phyloP scores from a whole-genome alignment of 2,113 vertebrate genomes.

The Neotragus pygmaeus region DNA sequence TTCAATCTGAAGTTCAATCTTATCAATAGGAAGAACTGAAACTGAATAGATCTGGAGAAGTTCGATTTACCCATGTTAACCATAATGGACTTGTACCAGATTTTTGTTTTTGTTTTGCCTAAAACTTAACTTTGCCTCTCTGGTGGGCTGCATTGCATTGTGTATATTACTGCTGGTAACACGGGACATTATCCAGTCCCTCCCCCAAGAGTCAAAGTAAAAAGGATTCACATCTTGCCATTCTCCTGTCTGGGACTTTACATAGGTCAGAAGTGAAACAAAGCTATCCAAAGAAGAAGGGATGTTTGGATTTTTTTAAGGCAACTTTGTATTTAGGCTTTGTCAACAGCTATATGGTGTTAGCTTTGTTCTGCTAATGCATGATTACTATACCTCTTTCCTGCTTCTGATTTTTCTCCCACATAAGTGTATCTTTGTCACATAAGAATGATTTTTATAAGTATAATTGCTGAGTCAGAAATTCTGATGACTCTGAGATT shows the following conservation, averaged over 20 bases:
- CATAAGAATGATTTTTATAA: neutral
- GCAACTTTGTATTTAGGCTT: neutral
- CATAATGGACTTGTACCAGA: neutral
- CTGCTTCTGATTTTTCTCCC: neutral
- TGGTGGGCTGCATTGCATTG: no score
- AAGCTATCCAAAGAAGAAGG: neutral
- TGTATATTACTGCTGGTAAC: neutral
- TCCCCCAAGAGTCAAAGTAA: neutral
- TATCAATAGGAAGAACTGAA: neutral
- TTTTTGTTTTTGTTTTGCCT: neutral
- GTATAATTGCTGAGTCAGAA: neutral
- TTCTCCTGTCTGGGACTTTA: neutral
- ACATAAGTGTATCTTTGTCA: neutral
- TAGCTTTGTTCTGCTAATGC: neutral
- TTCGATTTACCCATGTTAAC: neutral
- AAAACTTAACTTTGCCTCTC: neutral
- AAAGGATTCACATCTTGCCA: neutral
- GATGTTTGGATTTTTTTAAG: neutral
- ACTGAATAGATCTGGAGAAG: neutral
- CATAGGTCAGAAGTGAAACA: neutral
- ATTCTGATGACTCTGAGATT: neutral
- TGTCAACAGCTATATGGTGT: fast-evolving
- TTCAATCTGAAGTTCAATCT: neutral
- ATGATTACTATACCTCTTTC: neutral
- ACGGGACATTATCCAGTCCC: neutral